Evolutionary conservation across 2,113 vertebrate genomes (phyloP), one percentile per base, ranked within the genome.

Genomic region (Lanius ludovicianus): DNA sequence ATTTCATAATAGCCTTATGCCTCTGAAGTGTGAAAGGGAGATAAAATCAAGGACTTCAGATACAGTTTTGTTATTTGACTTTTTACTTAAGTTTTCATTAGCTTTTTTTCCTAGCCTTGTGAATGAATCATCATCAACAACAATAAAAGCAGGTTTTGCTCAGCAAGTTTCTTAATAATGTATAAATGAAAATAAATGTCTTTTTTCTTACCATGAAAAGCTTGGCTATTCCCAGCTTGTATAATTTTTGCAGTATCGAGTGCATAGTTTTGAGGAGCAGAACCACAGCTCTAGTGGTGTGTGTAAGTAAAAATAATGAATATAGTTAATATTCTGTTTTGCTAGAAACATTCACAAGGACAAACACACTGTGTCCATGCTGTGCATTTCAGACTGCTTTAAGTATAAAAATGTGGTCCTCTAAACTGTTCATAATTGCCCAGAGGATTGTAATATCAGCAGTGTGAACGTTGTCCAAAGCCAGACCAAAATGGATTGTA

Each of bases 131-230:
- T 77, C 76, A 68, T 69, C 55, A 73, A 25, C 42, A 68, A 60
- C 39, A 93, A 67, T 50, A 90, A 92, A 77, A 84, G 47, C 68
- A 89, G 22, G 8, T 77, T 93, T 95, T 93, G 63, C 35, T 88
- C 68, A 80, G 75, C 75, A 83, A 83, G 42, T 74, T 80, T 86
- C 71, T 63, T 95, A 88, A 86, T 92, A 86, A 78, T n/a, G 9
- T 74, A 71, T 80, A 95, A 89, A 80, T 87, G 33, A 84, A 91
- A 95, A 91, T 7, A 84, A 91, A 87, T 84, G 1, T 65, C 10
- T 81, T 60, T 94, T 71, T 95, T 89, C 55, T 42, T 46, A 23
- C 35, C 3, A 11, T 62, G 71, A 65, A 83, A 70, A 84, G 10
- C 28, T 76, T 85, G 31, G 12, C 44, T 90, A 20, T 85, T 93